Percentiles rank a stretch among this genome's conserved stretches.
These are phyloP conservation scores for Idris sp. DNA, from an alignment of 1,140 invertebrate species.

Conservation along the genomic window DNA sequence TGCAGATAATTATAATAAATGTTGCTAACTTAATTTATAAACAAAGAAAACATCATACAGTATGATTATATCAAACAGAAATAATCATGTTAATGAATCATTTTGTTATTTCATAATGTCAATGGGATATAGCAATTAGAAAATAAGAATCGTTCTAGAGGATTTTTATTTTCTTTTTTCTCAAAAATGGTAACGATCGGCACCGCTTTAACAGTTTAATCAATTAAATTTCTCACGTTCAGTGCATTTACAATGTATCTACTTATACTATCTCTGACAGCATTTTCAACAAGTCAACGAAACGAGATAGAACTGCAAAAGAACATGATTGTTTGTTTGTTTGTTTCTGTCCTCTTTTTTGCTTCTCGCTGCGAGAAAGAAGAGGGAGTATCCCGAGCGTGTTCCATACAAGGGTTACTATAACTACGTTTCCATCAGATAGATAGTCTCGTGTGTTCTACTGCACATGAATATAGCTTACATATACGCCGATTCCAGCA, in stretches of 20 bases:
- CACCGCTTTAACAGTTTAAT: slow-evolving; percentile 15
- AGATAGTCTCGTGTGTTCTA: slow-evolving; percentile 47
- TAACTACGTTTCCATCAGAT: slow-evolving; percentile 57
- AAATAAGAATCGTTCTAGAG: background rate
- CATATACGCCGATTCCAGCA: slow-evolving; percentile 67
- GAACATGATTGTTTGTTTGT: slow-evolving; percentile 46
- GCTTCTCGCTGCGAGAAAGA: background rate
- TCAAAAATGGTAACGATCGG: background rate
- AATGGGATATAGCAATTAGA: background rate
- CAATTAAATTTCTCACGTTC: slow-evolving; percentile 43
- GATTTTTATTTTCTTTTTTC: slow-evolving; percentile 32
- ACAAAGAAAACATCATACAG: no score
- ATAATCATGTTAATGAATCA: no score
- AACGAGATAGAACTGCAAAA: slow-evolving; percentile 37
- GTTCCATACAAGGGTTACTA: slow-evolving; percentile 53
- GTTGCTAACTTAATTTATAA: no score
- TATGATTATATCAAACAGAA: no score
- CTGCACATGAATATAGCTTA: slow-evolving; percentile 57
- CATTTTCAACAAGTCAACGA: slow-evolving; percentile 25
- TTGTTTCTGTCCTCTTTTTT: slow-evolving; percentile 41
- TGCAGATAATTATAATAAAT: no score
- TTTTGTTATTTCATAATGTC: no score
- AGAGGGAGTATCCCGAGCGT: slow-evolving; percentile 35
- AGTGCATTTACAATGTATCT: slow-evolving; percentile 21
- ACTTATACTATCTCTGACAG: slow-evolving; percentile 11